Evolutionary conservation across 1,140 invertebrate genomes (phyloP).

Genomic region (Drosophila azteca): DNA sequence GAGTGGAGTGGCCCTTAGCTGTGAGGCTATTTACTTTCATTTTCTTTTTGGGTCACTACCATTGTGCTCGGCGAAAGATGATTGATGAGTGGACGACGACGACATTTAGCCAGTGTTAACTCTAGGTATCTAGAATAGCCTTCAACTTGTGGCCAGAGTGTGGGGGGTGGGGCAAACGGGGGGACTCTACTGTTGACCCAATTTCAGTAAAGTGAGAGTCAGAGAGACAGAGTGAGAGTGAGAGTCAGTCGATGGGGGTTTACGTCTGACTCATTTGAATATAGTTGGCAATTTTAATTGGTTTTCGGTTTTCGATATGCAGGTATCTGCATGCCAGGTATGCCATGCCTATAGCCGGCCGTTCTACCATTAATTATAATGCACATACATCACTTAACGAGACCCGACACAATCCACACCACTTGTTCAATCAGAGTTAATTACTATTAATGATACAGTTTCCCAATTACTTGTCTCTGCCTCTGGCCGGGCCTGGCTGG

Average conservation of each 20-base stretch:
- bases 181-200: constrained; percentile 33
- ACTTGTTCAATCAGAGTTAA: constrained; percentile 52
- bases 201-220: constrained; percentile 18
- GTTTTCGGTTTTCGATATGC: constrained; percentile 9
- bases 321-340: background rate
- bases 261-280: constrained; percentile 51
- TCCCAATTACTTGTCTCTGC: constrained; percentile 42
- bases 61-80: constrained; percentile 57
- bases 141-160: constrained; percentile 44
- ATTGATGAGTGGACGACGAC: constrained; percentile 61
- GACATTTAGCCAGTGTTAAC: constrained; percentile 16
- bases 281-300: constrained; percentile 54
- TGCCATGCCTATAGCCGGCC: background rate
- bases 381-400: constrained; percentile 50
- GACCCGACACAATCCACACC: constrained; percentile 35
- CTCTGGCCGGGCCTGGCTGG: constrained; percentile 13
- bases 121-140: constrained; percentile 32
- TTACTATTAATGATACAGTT: constrained; percentile 45
- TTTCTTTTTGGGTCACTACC: constrained; percentile 65
- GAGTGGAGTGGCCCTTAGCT: background rate
- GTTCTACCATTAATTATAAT: constrained; percentile 47
- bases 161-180: background rate
- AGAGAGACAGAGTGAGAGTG: no score
- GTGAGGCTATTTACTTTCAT: constrained; percentile 29
- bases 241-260: constrained; percentile 12